Evolutionary conservation across 2,888 invertebrate genomes (phyloP), one percentile per base, ranked within the genome.

Genomic region (Lydus trimaculatus): DNA sequence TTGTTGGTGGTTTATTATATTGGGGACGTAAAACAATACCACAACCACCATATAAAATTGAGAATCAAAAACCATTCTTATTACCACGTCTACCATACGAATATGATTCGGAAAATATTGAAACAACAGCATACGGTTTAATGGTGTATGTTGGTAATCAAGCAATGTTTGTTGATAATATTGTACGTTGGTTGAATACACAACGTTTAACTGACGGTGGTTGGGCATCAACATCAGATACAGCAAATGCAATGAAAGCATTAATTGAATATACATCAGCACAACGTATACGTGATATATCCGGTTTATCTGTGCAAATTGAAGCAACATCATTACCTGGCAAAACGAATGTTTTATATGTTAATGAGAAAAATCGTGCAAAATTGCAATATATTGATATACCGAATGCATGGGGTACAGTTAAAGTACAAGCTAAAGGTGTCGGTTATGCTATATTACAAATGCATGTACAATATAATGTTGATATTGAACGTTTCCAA

Each of bases 391-490:
- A 87, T 72, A 89, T 96, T 67, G 92, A 95, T 78, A 95, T 97
- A 83, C 95, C 96, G 0, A 91, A 93, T 80, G 97, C 97, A 59
- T 98, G 95, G 94, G 98, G 98, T 79, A 96, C 95, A 0, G 94
- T 98, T 43, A 94, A 95, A 85, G 95, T 97, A 59, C 92, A 94
- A 77, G 97, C 95, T 0, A 93, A 92, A 82, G 98, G 98, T 73
- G 94, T 95, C 3, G 98, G 98, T n/a, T 94, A 94, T 86, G 97
- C 97, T 4, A 92, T 98, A 79, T 88, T 98, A 75, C 97, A 98
- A 88, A 92, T 98, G 92, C 92, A 94, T 39, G 95, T 95, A 31
- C 94, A 95, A 83, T 97, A 96, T 86, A 96, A 96, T 86, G 95
- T 97, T 63, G 96, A 96, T 84, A 91, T 92, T 76, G 88, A 89